These are phyloP conservation scores for Anagrus nilaparvatae DNA, from an alignment of 1,140 invertebrate species.

Conservation along the genomic window DNA sequence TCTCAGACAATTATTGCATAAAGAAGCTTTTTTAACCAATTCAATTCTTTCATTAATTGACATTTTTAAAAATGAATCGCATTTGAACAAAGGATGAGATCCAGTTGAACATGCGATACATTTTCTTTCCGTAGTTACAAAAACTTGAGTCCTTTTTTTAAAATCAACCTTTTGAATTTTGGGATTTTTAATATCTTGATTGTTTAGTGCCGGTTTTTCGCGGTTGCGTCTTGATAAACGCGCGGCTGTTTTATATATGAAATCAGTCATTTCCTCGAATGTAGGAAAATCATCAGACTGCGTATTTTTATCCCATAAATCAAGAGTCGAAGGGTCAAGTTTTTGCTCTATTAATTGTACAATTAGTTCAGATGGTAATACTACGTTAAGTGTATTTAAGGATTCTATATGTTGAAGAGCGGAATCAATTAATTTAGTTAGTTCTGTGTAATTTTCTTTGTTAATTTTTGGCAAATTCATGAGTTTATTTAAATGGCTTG, in stretches of 20 bases:
- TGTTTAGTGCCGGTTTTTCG: neutral
- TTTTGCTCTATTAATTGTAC: neutral
- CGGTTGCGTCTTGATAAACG: constrained; percentile 2
- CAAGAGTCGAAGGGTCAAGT: constrained; percentile 1
- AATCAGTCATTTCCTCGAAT: constrained; percentile 2
- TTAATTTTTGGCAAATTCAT: constrained; percentile 5
- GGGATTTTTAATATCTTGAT: too few species aligned
- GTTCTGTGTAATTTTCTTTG: constrained; percentile 2
- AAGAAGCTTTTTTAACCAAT: neutral
- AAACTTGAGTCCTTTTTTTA: neutral
- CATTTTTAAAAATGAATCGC: neutral
- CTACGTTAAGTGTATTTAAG: neutral
- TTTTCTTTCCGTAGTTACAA: neutral
- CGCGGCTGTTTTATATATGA: constrained; percentile 3
- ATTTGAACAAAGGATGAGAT: neutral
- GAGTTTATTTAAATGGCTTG: constrained; percentile 9
- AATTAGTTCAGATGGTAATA: neutral
- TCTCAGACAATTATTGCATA: constrained; percentile 9
- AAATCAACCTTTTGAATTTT: too few species aligned
- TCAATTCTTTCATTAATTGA: neutral
- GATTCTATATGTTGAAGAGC: constrained; percentile 1
- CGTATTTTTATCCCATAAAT: constrained; percentile 2
- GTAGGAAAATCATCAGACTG: neutral
- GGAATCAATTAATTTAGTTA: neutral
- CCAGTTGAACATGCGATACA: neutral